These are phyloP conservation scores for Drosophila repleta DNA, from an alignment of 1,140 invertebrate species.

Conservation along the genomic window DNA sequence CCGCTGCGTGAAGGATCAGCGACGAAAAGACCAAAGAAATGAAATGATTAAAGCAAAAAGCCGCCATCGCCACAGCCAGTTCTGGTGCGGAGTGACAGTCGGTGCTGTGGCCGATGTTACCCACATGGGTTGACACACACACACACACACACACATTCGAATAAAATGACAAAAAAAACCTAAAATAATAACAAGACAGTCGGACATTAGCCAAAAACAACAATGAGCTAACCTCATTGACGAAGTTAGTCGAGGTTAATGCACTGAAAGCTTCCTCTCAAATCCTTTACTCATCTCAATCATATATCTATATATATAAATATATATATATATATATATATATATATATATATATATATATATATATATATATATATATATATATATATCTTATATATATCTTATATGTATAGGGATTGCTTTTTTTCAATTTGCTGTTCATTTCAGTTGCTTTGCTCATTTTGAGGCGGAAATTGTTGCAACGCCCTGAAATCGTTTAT, in stretches of 20 bases:
- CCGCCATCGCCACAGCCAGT: conserved; percentile 46
- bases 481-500: conserved; percentile 82
- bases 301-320: conserved; percentile 33
- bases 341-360: background rate
- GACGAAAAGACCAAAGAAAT: conserved; percentile 52
- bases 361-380: conserved; percentile 7
- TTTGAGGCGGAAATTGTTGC: conserved; percentile 82
- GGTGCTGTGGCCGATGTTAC: conserved; percentile 52
- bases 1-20: conserved; percentile 63
- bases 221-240: conserved; percentile 37
- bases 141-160: conserved; percentile 33
- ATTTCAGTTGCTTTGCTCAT: conserved; percentile 59
- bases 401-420: background rate
- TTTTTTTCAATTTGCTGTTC: conserved; percentile 75
- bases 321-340: conserved; percentile 7
- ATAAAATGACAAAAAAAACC: conserved; percentile 4
- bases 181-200: conserved; percentile 34
- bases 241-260: conserved; percentile 65
- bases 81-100: conserved; percentile 63
- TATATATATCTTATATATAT: no score
- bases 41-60: conserved; percentile 81
- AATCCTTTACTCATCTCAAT: conserved; percentile 28
- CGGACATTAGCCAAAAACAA: conserved; percentile 59
- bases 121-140: conserved; percentile 57
- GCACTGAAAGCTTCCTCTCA: conserved; percentile 48